A percentile compares a stretch with the other conserved stretches of the same genome.
Evolutionary conservation across 2,888 invertebrate genomes (phyloP).

Genomic region (Eumerus sabulonum): DNA sequence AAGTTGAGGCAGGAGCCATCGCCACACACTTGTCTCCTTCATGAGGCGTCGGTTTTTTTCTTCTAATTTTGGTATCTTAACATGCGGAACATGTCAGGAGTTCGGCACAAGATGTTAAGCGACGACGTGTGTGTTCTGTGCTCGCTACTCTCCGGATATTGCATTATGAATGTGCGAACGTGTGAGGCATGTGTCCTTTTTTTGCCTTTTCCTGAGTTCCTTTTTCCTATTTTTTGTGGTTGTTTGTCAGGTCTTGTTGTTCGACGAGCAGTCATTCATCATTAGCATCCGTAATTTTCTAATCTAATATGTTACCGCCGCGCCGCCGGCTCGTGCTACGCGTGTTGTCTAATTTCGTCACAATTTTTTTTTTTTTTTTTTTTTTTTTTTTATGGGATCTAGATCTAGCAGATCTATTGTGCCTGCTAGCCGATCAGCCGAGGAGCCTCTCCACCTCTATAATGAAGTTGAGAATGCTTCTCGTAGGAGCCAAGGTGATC

Average conservation of each 20-base stretch:
- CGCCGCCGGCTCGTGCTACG: no score
- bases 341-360: no score
- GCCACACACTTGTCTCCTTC: no score
- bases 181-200: slow-evolving; percentile 55
- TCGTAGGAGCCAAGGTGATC: no score
- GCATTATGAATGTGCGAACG: slow-evolving; percentile 45
- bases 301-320: slow-evolving; percentile 39
- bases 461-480: no score
- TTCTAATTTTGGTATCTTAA: slow-evolving; percentile 60
- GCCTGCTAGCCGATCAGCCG: no score
- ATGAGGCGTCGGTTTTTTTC: background rate
- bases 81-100: slow-evolving; percentile 66
- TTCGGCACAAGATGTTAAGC: slow-evolving; percentile 68
- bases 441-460: no score
- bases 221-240: background rate
- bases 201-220: slow-evolving; percentile 8
- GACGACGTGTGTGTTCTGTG: slow-evolving; percentile 62
- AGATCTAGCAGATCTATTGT: no score
- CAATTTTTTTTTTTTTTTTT: no score
- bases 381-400: no score
- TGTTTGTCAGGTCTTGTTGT: slow-evolving; percentile 28
- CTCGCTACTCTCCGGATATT: slow-evolving; percentile 53
- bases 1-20: no score
- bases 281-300: slow-evolving; percentile 42
- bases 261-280: slow-evolving; percentile 20